Percentiles rank a stretch among this genome's conserved stretches.
Evolutionary conservation across 1,140 invertebrate species (phyloP).

Genomic region (Steinernema khuongi): DNA sequence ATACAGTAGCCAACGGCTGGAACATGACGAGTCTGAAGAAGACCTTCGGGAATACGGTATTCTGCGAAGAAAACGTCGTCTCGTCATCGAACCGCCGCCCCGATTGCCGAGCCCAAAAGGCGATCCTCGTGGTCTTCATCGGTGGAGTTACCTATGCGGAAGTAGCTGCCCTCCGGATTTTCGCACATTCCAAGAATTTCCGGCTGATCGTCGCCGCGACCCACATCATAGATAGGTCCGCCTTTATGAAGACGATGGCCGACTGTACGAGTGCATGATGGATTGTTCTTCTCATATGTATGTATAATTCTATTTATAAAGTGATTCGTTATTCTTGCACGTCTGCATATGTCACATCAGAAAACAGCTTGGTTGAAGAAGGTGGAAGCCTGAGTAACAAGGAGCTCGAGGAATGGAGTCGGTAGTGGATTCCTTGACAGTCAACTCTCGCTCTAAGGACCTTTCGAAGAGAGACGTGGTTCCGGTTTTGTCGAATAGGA

Average conservation of each 20-base stretch:
- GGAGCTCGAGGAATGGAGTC: too few relatives aligned
- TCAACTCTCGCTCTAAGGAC: too few relatives aligned
- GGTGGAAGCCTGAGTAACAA: too few relatives aligned
- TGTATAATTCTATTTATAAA: too few relatives aligned
- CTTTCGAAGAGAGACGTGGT: too few relatives aligned
- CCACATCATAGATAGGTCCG: slow-evolving; percentile 50
- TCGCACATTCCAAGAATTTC: slow-evolving; percentile 62
- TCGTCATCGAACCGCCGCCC: slow-evolving; percentile 40
- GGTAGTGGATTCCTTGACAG: too few relatives aligned
- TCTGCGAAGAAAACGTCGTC: slow-evolving; percentile 41
- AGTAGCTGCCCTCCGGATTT: slow-evolving; percentile 76
- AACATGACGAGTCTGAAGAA: slow-evolving; percentile 39
- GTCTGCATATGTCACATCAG: too few relatives aligned
- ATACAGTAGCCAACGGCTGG: slow-evolving; percentile 49
- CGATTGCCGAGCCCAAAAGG: slow-evolving; percentile 49
- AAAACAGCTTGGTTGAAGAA: too few relatives aligned
- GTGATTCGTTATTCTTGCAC: too few relatives aligned
- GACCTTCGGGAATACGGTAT: slow-evolving; percentile 36
- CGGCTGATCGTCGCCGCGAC: slow-evolving; percentile 52
- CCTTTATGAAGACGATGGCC: slow-evolving; percentile 18
- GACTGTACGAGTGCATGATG: too few relatives aligned
- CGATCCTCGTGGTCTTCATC: slow-evolving; percentile 73
- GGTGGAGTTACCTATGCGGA: slow-evolving; percentile 89
- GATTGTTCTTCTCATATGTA: too few relatives aligned
- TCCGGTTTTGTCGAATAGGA: too few relatives aligned